phyloP scores from a whole-genome alignment of 2,113 vertebrate genomes.

The Archilochus colubris region DNA sequence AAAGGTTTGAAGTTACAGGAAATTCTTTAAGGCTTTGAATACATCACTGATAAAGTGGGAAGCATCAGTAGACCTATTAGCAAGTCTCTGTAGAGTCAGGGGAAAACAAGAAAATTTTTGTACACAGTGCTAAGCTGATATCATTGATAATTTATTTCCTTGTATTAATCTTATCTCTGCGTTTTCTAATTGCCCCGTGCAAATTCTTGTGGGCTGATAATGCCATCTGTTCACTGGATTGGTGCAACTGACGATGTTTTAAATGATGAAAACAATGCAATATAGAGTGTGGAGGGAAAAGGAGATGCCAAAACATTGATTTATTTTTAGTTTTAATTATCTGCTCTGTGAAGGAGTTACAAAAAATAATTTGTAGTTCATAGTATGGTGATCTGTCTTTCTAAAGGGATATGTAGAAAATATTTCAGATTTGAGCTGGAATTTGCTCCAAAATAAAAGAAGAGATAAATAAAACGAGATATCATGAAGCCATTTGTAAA shows the following conservation, averaged over 20 bases:
- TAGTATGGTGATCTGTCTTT: not conserved
- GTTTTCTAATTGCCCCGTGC: constrained; percentile 44
- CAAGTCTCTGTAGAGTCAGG: not conserved
- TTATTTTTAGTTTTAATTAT: constrained; percentile 62
- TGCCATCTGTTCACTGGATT: constrained; percentile 63
- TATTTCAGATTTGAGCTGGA: not conserved
- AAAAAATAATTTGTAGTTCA: not conserved
- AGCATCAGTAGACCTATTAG: not conserved
- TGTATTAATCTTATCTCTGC: constrained; percentile 47
- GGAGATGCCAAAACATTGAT: constrained; percentile 10
- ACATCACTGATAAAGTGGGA: not conserved
- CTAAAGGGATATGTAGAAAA: not conserved
- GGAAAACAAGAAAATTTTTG: not conserved
- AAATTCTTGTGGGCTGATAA: constrained; percentile 56
- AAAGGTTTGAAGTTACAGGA: constrained; percentile 11
- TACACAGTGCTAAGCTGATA: not conserved
- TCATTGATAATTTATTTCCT: constrained; percentile 54
- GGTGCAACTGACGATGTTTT: constrained; percentile 47
- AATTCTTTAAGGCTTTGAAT: not conserved
- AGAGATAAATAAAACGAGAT: not conserved
- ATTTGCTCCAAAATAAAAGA: not conserved
- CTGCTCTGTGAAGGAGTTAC: constrained; percentile 8
- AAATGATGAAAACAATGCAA: constrained; percentile 46
- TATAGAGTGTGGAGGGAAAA: constrained; percentile 11
- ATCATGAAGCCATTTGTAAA: not conserved